Conservation (phyloP, 2,888 invertebrate species). For the Tachystola acroxantha region DNA sequence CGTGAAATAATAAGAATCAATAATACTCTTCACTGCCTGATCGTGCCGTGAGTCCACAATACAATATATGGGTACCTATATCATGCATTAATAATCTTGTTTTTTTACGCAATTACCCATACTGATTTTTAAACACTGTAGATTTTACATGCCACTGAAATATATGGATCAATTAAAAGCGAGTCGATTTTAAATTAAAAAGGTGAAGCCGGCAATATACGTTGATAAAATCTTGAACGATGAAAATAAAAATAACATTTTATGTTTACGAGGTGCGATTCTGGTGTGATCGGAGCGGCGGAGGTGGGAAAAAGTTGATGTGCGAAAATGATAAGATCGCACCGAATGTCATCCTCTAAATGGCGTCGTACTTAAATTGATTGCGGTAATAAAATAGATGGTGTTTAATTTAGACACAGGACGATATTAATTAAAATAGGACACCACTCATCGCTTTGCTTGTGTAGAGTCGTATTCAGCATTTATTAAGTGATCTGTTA, state of each 20-base stretch:
- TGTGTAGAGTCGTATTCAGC: too few species aligned
- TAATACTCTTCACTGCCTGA: too few species aligned
- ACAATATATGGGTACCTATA: too few species aligned
- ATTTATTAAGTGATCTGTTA: too few species aligned
- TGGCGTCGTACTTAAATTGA: neutral
- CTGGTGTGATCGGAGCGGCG: slow-evolving; percentile 1
- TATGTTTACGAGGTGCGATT: slow-evolving; percentile 10
- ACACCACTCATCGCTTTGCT: too few species aligned
- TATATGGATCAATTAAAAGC: slow-evolving; percentile 11
- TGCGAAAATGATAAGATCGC: slow-evolving; percentile 7
- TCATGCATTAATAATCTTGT: too few species aligned
- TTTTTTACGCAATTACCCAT: too few species aligned
- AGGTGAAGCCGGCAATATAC: slow-evolving; percentile 6
- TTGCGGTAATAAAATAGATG: neutral
- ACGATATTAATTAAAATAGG: too few species aligned
- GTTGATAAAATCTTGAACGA: slow-evolving; percentile 11
- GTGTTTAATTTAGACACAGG: too few species aligned
- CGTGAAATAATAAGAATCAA: too few species aligned
- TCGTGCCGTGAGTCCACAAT: too few species aligned
- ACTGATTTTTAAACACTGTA: neutral
- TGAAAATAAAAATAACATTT: slow-evolving; percentile 10
- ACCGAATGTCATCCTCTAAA: slow-evolving; percentile 1
- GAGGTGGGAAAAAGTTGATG: slow-evolving; percentile 2
- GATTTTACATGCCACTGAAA: neutral
- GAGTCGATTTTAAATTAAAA: slow-evolving; percentile 10